Evolutionary conservation across 2,113 vertebrate genomes (phyloP).

Genomic region (Ailurus styani): DNA sequence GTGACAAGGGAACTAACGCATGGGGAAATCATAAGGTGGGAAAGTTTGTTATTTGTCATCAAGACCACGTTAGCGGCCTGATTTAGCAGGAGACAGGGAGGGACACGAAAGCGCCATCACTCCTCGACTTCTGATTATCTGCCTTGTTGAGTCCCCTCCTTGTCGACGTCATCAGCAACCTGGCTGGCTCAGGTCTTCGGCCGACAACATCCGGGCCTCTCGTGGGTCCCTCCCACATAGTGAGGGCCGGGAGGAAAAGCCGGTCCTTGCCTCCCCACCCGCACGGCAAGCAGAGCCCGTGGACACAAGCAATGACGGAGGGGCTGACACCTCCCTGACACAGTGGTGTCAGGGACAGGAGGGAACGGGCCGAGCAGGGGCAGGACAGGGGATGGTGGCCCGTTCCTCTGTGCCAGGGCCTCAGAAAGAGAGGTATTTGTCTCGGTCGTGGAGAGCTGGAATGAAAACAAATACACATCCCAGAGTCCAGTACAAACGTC

Average conservation of each 20-base stretch:
- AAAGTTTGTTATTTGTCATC: neutral
- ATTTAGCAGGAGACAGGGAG: neutral
- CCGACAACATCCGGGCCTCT: constrained; percentile 46
- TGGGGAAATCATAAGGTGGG: neutral
- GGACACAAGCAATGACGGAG: neutral
- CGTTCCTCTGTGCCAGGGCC: neutral
- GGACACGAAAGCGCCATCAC: neutral
- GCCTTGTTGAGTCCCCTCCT: constrained; percentile 7
- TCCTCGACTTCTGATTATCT: neutral
- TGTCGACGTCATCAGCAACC: neutral
- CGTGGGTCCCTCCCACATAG: neutral
- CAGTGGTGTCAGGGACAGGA: too few relatives aligned
- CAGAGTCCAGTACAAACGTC: neutral
- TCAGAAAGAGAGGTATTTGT: neutral
- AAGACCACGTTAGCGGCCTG: neutral
- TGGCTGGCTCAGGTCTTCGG: neutral
- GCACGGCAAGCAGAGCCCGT: neutral
- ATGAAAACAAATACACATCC: neutral
- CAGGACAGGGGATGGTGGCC: neutral
- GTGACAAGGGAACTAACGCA: neutral
- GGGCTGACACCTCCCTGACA: too few relatives aligned
- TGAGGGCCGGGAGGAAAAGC: neutral
- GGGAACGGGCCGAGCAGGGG: neutral
- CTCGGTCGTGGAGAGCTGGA: neutral
- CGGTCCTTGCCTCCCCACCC: neutral